These are phyloP conservation scores for Ochotona princeps DNA, from an alignment of 2,113 vertebrate species.

Conservation along the genomic window DNA sequence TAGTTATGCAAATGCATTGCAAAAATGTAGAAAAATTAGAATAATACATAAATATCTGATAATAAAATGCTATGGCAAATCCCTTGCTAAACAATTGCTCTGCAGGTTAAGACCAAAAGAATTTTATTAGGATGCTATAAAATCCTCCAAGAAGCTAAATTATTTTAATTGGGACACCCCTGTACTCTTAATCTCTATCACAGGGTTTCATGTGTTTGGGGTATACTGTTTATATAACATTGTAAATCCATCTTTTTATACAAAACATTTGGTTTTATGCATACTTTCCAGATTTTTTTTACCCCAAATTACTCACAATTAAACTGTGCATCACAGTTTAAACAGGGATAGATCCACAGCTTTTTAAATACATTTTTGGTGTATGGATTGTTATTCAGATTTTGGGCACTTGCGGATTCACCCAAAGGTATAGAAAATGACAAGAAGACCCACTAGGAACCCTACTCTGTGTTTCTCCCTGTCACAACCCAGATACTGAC, in stretches of 20 bases:
- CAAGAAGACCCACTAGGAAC: too few species aligned
- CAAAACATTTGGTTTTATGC: too few species aligned
- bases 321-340: background rate
- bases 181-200: background rate
- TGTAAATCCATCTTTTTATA: background rate
- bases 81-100: background rate
- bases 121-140: constrained; percentile 64
- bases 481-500: background rate
- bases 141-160: constrained; percentile 54
- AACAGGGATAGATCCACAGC: background rate
- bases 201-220: background rate
- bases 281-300: background rate
- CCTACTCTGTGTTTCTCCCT: background rate
- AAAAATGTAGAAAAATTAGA: background rate
- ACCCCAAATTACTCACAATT: background rate
- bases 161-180: constrained; percentile 52
- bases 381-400: background rate
- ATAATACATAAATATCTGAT: constrained; percentile 44
- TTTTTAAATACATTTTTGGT: background rate
- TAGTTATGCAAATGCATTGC: constrained; percentile 12
- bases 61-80: constrained; percentile 67
- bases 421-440: background rate
- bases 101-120: background rate
- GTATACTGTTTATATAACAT: background rate
- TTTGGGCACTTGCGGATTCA: background rate